Conservation (phyloP, 2,113 vertebrate genomes). For the Lutjanus erythropterus region DNA sequence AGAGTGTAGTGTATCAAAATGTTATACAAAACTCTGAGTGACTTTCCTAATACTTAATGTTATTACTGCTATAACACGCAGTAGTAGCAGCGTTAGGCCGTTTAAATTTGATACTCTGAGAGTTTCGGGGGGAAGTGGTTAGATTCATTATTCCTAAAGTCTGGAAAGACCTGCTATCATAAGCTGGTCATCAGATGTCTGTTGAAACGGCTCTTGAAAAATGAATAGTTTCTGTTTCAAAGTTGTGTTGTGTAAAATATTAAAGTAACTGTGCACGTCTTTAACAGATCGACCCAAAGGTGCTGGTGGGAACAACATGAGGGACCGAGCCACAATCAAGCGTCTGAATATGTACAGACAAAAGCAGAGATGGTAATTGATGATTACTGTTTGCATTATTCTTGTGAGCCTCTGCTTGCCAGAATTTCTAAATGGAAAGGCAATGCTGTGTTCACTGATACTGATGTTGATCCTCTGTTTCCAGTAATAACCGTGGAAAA, state of each 20-base stretch:
- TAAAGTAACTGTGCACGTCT: background rate
- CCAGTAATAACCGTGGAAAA: slow-evolving; percentile 91
- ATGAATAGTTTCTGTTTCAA: background rate
- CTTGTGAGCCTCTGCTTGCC: no score
- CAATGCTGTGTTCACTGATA: background rate
- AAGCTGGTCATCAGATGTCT: background rate
- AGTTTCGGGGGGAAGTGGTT: background rate
- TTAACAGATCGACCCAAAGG: slow-evolving; percentile 90
- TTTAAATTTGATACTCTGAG: background rate
- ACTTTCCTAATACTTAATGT: background rate
- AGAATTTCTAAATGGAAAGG: no score
- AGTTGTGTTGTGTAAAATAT: background rate
- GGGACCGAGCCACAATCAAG: slow-evolving; percentile 95
- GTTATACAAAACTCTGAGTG: accelerated
- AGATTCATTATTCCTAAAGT: background rate
- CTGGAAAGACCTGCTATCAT: background rate
- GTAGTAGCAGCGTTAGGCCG: background rate
- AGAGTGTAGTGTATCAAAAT: background rate
- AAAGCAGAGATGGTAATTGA: slow-evolving; percentile 92
- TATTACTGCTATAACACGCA: background rate
- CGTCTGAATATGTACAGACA: slow-evolving; percentile 99
- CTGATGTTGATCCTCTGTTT: slow-evolving; percentile 13
- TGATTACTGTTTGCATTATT: background rate
- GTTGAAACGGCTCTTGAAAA: background rate
- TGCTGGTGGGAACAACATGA: slow-evolving; percentile 92